Base-by-base conservation (phyloP, 2,113 vertebrate species). In the Nannospalax galili region DNA sequence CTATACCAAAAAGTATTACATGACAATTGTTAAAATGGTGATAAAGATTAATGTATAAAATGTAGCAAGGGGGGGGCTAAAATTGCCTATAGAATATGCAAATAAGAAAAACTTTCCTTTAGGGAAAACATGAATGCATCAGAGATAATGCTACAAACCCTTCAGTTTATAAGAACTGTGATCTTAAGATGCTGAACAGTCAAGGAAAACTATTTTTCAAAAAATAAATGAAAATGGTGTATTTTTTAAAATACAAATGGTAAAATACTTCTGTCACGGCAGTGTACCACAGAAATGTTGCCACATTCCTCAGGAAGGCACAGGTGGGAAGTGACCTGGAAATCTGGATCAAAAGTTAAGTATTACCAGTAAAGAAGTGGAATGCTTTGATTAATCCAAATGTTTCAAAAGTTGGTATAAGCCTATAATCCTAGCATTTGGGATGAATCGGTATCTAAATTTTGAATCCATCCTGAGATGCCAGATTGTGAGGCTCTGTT, bases 61-160 rank as follows among this genome's bases (percentile, higher is more conserved):
- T n/a, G 7, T 11, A 72, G 1, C 1, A 60, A 22, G 1, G 64
- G 3, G 7, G 32, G 8, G 2, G 48, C 6, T 52, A 45, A 58
- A 35, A 74, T 56, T n/a, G 30, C 5, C 4, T 70, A 0, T 12
- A 52, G 32, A 48, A 14, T 2, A 90, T 20, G 1, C 52, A 62
- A 52, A 48, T 10, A 62, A 60, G 48, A 14, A 88, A 30, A 67
- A 24, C 64, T 1, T 45, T 14, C 35, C 28, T 78, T 1, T 56
- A 1, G 11, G 28, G 69, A 40, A 73, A n/a, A 70, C 30, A 52
- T 2, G 26, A 45, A 94, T 5, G 48, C 0, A 19, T 4, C 52
- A 64, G 35, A 70, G 24, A 77, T 3, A 79, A 20, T 69, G 9
- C 11, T 48, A 7, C 7, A 73, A 80, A 48, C 48, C 67, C 37